A percentile compares a stretch with the other conserved stretches of the same genome.
Evolutionary conservation across 2,113 vertebrate species (phyloP).

Genomic region (Saguinus midas): DNA sequence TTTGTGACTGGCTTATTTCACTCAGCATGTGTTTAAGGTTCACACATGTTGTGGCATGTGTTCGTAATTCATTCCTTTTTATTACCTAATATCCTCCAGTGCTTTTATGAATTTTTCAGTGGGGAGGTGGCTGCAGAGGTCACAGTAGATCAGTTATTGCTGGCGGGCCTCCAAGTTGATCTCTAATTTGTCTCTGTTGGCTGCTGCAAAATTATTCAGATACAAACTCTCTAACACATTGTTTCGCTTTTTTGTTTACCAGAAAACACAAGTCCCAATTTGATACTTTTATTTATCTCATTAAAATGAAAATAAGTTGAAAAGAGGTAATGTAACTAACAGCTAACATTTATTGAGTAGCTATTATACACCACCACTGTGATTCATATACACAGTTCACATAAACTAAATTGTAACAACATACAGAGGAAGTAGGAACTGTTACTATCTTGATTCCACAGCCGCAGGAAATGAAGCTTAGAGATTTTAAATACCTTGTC

Average conservation of each 20-base stretch:
- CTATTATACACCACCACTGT: fast-evolving
- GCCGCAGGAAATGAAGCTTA: neutral
- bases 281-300: neutral
- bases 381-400: neutral
- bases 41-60: fast-evolving
- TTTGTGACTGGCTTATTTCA: neutral
- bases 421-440: fast-evolving
- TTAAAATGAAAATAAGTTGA: neutral
- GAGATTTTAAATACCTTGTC: neutral
- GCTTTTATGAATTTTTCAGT: neutral
- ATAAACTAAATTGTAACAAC: neutral
- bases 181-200: neutral
- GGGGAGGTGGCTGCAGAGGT: too few relatives aligned
- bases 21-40: fast-evolving
- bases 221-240: fast-evolving
- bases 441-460: neutral
- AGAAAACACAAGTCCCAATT: neutral
- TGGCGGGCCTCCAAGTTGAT: fast-evolving
- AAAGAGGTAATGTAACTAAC: neutral
- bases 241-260: neutral
- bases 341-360: neutral
- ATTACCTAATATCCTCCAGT: neutral
- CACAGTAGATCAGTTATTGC: too few relatives aligned
- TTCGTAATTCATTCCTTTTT: neutral
- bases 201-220: fast-evolving